Base-by-base conservation (phyloP, 2,797 vertebrate genomes). In the Propithecus deckenii region DNA sequence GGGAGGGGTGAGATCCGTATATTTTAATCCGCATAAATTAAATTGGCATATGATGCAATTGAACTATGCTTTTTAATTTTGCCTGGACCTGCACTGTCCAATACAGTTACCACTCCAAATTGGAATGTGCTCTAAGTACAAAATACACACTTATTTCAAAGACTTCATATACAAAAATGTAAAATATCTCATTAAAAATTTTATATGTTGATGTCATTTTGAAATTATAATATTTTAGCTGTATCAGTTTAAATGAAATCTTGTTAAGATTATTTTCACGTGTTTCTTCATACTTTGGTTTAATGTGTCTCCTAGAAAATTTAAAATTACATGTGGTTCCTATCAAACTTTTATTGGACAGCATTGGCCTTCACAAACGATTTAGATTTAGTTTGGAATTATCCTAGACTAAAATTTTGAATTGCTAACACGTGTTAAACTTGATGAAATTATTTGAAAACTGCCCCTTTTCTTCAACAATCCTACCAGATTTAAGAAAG, bases 231-330 rank as follows among this genome's bases (percentile, higher is more conserved):
- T 41, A 65, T 52, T 91, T 76, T 59, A 55, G 28, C 5, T 46
- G 28, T 41, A 52, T 14, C 85, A 8, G n/a, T 38, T 94, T 89
- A 80, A 86, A 48, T 74, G 85, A 61, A 63, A 75, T 61, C 85
- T 61, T 46, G 25, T 65, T 89, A 80, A 74, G 92, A 41, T 63
- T 55, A 85, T 85, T 89, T 94, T 78, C 14, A 43, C 9, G 8
- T 38, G 25, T 76, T 97, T 92, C 32, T 92, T 94, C 72, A 89
- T 71, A 78, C 1, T 87, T 94, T 48, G 18, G 59, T 67, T 86
- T 72, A 86, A 43, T 14, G 17, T 41, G 50, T 30, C 50, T 57
- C 46, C 55, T 11, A 55, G 83, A 57, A 86, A 71, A 86, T 63
- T 55, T 57, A 23, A 93, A 88, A 86, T 76, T 18, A 35, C 46